These are phyloP conservation scores for Dusona sp. DNA, from an alignment of 2,888 invertebrate species.

Conservation along the genomic window DNA sequence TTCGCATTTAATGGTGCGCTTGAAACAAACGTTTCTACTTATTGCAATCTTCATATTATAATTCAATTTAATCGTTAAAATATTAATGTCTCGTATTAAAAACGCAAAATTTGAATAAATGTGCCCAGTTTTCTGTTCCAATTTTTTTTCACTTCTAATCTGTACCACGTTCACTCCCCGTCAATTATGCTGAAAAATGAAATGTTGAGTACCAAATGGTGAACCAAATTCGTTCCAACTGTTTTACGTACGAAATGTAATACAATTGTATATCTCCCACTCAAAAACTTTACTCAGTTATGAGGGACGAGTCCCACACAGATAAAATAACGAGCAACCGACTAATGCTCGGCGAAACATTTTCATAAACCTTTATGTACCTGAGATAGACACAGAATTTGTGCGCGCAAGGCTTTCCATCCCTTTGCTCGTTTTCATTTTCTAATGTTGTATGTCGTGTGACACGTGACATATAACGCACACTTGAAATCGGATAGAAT, in stretches of 20 bases:
- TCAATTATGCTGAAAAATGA: neutral
- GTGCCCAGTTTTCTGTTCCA: neutral
- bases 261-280: slow-evolving; percentile 22
- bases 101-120: neutral
- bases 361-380: slow-evolving; percentile 49
- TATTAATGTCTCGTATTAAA: neutral
- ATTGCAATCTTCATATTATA: neutral
- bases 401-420: neutral
- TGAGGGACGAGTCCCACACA: neutral
- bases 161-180: neutral
- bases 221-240: neutral
- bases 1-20: neutral
- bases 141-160: too few relatives aligned
- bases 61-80: neutral
- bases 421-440: slow-evolving; percentile 8
- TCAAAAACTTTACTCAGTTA: slow-evolving; percentile 15
- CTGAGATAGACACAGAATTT: slow-evolving; percentile 13
- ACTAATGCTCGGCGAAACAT: slow-evolving; percentile 53
- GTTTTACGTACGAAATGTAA: neutral
- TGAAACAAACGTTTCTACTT: neutral
- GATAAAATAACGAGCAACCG: slow-evolving; percentile 44
- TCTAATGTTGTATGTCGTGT: slow-evolving; percentile 6
- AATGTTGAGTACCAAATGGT: neutral
- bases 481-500: slow-evolving; percentile 8
- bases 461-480: neutral